These are phyloP conservation scores for Drosophila lutescens DNA, from an alignment of 2,888 invertebrate species.

Conservation along the genomic window DNA sequence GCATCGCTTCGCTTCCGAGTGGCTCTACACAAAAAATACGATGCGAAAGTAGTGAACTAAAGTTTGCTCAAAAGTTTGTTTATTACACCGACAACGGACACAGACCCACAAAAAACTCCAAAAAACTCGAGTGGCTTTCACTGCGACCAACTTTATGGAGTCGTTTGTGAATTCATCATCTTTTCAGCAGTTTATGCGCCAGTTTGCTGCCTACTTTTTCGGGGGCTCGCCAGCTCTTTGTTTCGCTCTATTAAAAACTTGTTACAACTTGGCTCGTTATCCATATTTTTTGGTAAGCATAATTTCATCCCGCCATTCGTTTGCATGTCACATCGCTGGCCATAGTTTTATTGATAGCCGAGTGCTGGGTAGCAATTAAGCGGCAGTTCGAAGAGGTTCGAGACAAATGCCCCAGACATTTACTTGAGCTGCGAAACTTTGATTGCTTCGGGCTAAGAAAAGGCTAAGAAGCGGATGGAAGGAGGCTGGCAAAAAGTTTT, in stretches of 20 bases:
- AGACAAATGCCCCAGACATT: slow-evolving; percentile 57
- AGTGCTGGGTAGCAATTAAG: slow-evolving; percentile 62
- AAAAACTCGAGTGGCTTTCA: slow-evolving; percentile 44
- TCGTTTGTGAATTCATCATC: slow-evolving; percentile 80
- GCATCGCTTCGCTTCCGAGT: slow-evolving; percentile 15
- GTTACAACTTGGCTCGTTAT: slow-evolving; percentile 79
- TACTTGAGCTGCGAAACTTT: slow-evolving; percentile 59
- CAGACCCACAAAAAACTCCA: slow-evolving; percentile 33
- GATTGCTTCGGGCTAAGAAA: slow-evolving; percentile 47
- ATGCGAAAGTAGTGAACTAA: slow-evolving; percentile 75
- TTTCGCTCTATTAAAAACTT: slow-evolving; percentile 82
- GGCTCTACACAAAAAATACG: slow-evolving; percentile 13
- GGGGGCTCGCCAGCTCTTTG: slow-evolving; percentile 41
- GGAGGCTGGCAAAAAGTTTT: slow-evolving; percentile 53
- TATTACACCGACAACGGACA: slow-evolving; percentile 76
- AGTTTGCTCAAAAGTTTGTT: slow-evolving; percentile 81
- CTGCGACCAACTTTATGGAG: slow-evolving; percentile 53
- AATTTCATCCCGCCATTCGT: slow-evolving; percentile 68
- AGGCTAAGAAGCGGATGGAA: slow-evolving; percentile 19
- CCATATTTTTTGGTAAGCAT: slow-evolving; percentile 56
- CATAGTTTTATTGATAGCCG: slow-evolving; percentile 65
- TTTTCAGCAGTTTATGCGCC: slow-evolving; percentile 77
- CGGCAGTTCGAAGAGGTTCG: slow-evolving; percentile 33
- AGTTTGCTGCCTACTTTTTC: slow-evolving; percentile 65
- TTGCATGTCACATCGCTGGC: slow-evolving; percentile 37